phyloP scores from a whole-genome alignment of 2,888 invertebrate genomes.

The Phania funesta region DNA sequence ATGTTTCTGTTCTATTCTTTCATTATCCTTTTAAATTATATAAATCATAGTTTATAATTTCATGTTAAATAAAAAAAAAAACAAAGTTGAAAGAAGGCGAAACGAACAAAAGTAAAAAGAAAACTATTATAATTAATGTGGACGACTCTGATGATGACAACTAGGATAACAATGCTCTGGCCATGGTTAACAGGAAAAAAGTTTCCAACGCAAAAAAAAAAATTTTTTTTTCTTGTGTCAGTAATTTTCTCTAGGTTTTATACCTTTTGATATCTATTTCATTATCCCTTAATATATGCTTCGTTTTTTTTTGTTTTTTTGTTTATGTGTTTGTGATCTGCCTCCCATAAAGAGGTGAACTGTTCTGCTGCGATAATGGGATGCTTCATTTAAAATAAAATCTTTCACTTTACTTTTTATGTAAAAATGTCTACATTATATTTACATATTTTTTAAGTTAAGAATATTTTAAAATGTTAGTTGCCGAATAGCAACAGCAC shows the following conservation, averaged over 20 bases:
- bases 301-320: background rate
- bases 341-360: background rate
- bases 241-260: conserved; percentile 5
- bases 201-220: background rate
- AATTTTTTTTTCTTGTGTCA: background rate
- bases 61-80: background rate
- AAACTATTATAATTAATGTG: conserved; percentile 51
- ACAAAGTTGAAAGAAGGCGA: background rate
- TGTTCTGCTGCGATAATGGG: background rate
- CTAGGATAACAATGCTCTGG: conserved; percentile 51
- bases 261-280: conserved; percentile 40
- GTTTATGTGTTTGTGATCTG: background rate
- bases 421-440: too few species aligned
- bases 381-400: background rate
- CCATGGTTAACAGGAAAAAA: conserved; percentile 42
- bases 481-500: too few species aligned
- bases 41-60: conserved; percentile 40
- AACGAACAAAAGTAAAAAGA: conserved; percentile 10
- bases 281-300: conserved; percentile 50
- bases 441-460: too few species aligned
- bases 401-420: too few species aligned
- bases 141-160: conserved; percentile 49
- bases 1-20: background rate
- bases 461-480: too few species aligned
- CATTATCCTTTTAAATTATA: conserved; percentile 25